phyloP scores from a whole-genome alignment of 2,113 vertebrate genomes.

The Hemiscyllium ocellatum region DNA sequence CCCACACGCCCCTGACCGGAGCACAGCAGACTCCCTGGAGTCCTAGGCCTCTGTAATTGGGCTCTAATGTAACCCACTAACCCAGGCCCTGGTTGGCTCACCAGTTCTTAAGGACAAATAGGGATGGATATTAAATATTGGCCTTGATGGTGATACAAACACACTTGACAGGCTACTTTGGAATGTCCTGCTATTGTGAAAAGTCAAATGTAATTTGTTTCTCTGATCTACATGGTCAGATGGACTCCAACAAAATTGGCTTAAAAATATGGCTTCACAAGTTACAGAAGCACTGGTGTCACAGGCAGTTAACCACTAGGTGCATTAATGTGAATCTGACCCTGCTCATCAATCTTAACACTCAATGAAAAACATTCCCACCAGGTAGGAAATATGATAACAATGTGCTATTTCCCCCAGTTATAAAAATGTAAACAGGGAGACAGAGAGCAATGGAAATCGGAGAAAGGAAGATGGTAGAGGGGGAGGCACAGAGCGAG shows the following conservation, averaged over 20 bases:
- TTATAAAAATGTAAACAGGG: not conserved
- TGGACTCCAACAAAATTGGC: not conserved
- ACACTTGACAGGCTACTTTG: not conserved
- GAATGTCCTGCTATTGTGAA: not conserved
- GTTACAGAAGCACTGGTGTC: not conserved
- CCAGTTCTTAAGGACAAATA: not conserved
- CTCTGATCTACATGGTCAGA: not conserved
- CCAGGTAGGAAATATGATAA: not conserved
- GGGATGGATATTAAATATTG: not conserved
- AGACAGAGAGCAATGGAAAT: not conserved
- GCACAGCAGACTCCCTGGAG: too few species aligned
- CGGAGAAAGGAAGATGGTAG: not conserved
- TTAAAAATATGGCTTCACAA: not conserved
- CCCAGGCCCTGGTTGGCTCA: not conserved
- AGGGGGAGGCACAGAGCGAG: not conserved
- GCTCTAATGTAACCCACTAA: too few species aligned
- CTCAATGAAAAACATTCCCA: not conserved
- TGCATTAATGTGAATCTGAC: not conserved
- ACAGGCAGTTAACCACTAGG: not conserved
- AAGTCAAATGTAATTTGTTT: not conserved
- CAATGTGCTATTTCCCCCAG: not conserved
- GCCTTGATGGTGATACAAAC: not conserved
- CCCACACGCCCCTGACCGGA: too few species aligned
- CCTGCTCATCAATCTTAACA: not conserved
- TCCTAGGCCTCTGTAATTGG: too few species aligned